Evolutionary conservation across 2,113 vertebrate genomes (phyloP), one percentile per base, ranked within the genome.

Genomic region (Pterocles orientalis): DNA sequence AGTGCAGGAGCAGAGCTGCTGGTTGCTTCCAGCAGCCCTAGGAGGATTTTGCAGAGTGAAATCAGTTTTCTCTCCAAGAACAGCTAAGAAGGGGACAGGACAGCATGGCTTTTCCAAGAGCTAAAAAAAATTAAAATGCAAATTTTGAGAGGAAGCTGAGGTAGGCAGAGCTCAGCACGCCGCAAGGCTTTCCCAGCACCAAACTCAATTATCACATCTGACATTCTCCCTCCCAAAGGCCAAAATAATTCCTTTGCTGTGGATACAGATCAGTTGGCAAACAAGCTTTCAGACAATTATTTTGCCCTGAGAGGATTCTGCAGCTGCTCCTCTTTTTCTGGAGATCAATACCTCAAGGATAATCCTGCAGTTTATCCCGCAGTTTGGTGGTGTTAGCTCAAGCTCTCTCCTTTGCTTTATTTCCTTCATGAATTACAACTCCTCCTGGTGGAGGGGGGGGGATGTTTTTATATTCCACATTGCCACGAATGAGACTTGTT

Each of bases 321-420:
- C 92, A 96, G 90, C 96, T 97, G 92, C 85, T 94, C 71, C 87
- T 94, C 94, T 94, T 91, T 94, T 87, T 39, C 90, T 82, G 18
- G 82, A 81, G 91, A 88, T 94, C 92, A 93, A 92, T 96, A 94
- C 88, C 94, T 73, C 65, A 53, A 94, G 96, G 88, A 86, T 94
- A 96, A 95, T 95, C 96, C 94, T 81, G 47, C 91, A 94, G 94
- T 90, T 96, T 88, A 92, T 77, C 94, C 88, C 33, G 3, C 90
- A 88, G 92, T 88, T 92, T 66, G 88, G 54, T 76, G 53, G 41
- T 50, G 82, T 88, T 61, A 65, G 62, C 92, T 81, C 93, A 24
- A 92, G 71, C 50, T 77, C 61, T 51, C 84, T 73, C 43, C n/a
- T 88, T 90, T 82, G 85, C 78, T 92, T 89, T 71, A 82, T 85